Evolutionary conservation across 2,113 vertebrate species (phyloP), one percentile per base, ranked within the genome.

Genomic region (Podarcis cretensis): DNA sequence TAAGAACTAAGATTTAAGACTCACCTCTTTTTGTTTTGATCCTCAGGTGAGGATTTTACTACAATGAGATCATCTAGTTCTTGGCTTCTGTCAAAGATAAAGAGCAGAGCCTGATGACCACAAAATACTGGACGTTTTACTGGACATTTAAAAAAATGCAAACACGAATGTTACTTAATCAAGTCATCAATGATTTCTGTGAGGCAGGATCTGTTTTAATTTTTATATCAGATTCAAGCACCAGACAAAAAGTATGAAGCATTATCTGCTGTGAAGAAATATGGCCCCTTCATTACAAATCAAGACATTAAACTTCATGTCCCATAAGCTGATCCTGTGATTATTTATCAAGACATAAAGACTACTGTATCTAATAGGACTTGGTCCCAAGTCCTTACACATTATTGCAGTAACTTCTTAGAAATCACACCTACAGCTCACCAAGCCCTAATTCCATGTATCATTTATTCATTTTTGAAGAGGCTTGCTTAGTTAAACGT

Each of bases 1-100:
- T 81, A 30, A 87, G 27, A 88, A 74, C 23, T 77, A 59, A n/a
- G 23, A 88, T 35, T 68, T 35, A 10, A 88, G 57, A 92, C 95
- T 96, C 30, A 96, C 92, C 86, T 0, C 10, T 85, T 94, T 93
- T 89, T 95, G 40, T 68, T 94, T 86, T 92, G 88, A 21, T 87
- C 91, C 80, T 63, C 74, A 88, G 25, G 18, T 69, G 63, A 35
- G 66, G 86, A 20, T 4, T 93, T 95, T 14, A 89, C 65, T 83
- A 89, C 79, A 74, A 48, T 85, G 30, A 65, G 76, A 74, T 85
- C 71, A 78, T 79, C 75, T 89, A 10, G n/a, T 6, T 88, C 25
- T 35, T 91, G 20, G 80, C 68, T 86, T 89, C 94, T 95, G 84
- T 82, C 37, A 81, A 89, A 95, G 92, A 65, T 74, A 16, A 90